Evolutionary conservation across 2,797 vertebrate genomes (phyloP), one percentile per base, ranked within the genome.

Genomic region (Limosa lapponica): DNA sequence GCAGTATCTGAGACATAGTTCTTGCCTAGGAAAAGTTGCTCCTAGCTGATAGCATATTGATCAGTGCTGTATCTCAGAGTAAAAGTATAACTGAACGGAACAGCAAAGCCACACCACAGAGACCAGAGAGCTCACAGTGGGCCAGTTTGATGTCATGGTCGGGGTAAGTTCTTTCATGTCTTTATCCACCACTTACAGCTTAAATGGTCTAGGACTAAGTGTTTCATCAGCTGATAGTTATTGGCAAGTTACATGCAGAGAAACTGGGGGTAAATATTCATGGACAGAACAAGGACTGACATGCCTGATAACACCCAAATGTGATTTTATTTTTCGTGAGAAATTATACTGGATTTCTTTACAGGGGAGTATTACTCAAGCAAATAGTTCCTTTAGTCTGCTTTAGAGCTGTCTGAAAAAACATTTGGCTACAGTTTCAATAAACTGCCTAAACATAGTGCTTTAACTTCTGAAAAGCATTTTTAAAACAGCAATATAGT

Each of bases 381-480:
- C 54, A 74, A 75, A 44, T 15, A 48, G 46, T 9, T 64, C 19
- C 20, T 82, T 41, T 8, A 19, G 30, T 15, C 43, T 77, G 58
- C 91, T 89, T 89, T 85, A 82, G 84, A 90, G 48, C 62, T 67
- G 44, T 27, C 34, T 67, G 65, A 70, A 37, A 87, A 94, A 67
- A 65, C 77, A 87, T 84, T 92, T 57, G 62, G 72, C 61, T 89
- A 41, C 28, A 55, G 65, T 69, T 66, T 66, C 73, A 88, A 74
- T 36, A 59, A 90, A 34, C 54, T 83, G 67, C 86, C 67, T 77
- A 39, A 90, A 91, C 69, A 79, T 16, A 89, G 41, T 18, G 5
- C 94, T 92, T 95, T 57, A 82, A 94, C 71, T 93, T 75, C 70
- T 23, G 61, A 90, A 62, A 59, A 88, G 83, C 71, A 57, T 55